Conservation (phyloP, 2,797 vertebrate species). For the Sebastes wilsoni region DNA sequence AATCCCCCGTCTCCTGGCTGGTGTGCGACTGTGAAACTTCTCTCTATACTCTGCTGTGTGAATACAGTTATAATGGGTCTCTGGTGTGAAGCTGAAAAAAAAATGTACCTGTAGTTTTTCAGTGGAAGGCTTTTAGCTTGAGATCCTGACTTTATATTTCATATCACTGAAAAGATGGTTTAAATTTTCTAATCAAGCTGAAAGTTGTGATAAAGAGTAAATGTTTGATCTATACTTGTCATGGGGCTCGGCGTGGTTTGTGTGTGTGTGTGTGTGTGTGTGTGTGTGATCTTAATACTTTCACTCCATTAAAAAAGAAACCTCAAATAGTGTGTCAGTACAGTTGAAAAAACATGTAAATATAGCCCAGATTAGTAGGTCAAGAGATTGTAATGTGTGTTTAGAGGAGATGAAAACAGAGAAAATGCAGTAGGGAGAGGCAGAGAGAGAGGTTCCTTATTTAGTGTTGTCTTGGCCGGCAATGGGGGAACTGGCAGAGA, state of each 20-base stretch:
- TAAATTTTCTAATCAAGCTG: constrained; percentile 64
- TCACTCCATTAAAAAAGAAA: not conserved
- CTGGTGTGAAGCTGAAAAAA: constrained; percentile 24
- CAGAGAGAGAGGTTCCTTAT: constrained; percentile 45
- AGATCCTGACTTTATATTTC: constrained; percentile 59
- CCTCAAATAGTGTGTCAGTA: not conserved
- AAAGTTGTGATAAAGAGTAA: constrained; percentile 64
- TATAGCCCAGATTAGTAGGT: not conserved
- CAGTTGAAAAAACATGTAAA: not conserved
- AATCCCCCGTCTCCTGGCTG: constrained; percentile 36
- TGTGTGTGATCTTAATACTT: not conserved
- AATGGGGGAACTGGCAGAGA: constrained; percentile 11
- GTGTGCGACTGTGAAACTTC: constrained; percentile 35
- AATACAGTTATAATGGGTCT: constrained; percentile 16
- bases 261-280: not conserved
- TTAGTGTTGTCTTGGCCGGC: constrained; percentile 35
- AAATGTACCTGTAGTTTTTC: constrained; percentile 55
- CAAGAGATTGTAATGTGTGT: not conserved
- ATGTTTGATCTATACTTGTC: constrained; percentile 41
- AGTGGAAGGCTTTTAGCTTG: constrained; percentile 36
- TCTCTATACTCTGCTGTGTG: constrained; percentile 38
- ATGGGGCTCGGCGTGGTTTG: constrained; percentile 20
- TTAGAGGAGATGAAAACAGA: not conserved
- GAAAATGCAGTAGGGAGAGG: not conserved
- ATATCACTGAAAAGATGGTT: constrained; percentile 48